Conservation (phyloP, 2,113 vertebrate species). For the Catagonus wagneri region DNA sequence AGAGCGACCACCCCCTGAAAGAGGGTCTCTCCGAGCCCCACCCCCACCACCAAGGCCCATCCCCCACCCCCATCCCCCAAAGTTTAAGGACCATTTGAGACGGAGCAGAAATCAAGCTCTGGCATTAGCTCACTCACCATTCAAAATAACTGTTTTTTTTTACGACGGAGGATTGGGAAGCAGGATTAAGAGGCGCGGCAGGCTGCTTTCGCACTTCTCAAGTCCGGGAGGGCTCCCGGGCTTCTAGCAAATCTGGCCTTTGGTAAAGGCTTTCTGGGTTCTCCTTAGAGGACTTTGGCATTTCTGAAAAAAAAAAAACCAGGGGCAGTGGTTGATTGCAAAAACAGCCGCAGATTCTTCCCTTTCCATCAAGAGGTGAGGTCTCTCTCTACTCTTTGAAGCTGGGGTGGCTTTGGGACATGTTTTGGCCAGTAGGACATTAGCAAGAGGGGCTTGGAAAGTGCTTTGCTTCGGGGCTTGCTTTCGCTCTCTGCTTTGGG, state of each 20-base stretch:
- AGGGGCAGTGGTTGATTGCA: neutral
- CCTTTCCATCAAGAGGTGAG: neutral
- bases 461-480: fast-evolving
- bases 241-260: neutral
- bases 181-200: neutral
- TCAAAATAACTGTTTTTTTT: neutral
- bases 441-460: neutral
- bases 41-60: fast-evolving
- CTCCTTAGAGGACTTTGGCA: neutral
- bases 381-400: neutral
- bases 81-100: neutral
- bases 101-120: neutral
- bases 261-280: neutral
- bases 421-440: neutral
- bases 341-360: neutral
- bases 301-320: neutral
- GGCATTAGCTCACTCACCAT: neutral
- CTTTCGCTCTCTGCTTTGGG: neutral
- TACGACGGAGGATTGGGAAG: neutral
- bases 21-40: neutral
- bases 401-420: neutral
- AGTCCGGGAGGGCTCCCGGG: neutral
- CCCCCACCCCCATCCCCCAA: no score
- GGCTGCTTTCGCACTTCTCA: neutral
- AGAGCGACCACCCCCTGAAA: neutral